phyloP scores from a whole-genome alignment of 2,797 vertebrate genomes.

The Emys orbicularis region DNA sequence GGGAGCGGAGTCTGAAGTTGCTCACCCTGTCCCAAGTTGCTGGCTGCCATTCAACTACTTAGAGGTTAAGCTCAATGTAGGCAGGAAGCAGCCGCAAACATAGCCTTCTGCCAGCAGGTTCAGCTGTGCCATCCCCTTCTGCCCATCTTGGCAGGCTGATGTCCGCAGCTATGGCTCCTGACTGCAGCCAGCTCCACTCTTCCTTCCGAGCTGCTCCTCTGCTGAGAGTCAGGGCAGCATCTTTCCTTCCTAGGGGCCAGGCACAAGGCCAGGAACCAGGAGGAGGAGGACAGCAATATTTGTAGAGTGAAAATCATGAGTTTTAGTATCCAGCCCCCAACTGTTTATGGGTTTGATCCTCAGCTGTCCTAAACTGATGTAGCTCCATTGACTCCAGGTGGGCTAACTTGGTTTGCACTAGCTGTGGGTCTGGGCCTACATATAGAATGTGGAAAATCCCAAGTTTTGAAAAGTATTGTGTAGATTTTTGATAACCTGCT shows the following conservation, averaged over 20 bases:
- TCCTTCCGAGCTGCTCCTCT: not conserved
- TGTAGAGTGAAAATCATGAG: not conserved
- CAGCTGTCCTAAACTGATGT: not conserved
- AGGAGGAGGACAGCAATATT: not conserved
- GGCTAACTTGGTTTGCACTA: not conserved
- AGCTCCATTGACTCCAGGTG: not conserved
- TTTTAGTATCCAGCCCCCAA: not conserved
- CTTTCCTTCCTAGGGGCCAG: not conserved
- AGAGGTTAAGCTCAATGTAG: not conserved
- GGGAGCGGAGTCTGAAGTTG: not conserved
- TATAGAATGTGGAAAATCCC: not conserved
- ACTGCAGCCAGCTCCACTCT: not conserved
- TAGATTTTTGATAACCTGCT: not conserved
- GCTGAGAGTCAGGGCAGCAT: not conserved
- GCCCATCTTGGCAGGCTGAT: accelerated
- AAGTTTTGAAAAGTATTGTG: not conserved
- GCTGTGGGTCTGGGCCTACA: not conserved
- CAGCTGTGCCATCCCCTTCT: too few relatives aligned
- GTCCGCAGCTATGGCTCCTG: not conserved
- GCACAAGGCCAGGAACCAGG: not conserved
- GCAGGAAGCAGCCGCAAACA: not conserved
- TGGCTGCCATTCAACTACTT: not conserved
- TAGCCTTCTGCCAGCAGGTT: not conserved
- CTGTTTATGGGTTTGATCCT: not conserved
- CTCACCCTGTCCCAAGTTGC: not conserved